Evolutionary conservation across 2,888 invertebrate species (phyloP).

Genomic region (Lithophane socia): DNA sequence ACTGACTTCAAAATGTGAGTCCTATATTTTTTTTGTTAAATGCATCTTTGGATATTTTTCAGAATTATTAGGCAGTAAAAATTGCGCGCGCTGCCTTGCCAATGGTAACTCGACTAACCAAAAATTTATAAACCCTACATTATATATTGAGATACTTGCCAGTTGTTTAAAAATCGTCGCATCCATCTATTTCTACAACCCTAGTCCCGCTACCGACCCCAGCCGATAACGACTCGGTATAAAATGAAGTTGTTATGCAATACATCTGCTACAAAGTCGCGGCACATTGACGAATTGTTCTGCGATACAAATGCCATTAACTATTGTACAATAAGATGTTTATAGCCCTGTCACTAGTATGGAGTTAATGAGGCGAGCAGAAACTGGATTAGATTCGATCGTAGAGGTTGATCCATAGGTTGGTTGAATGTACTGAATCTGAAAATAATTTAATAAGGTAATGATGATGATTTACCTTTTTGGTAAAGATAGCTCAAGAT

Average conservation of each 20-base stretch:
- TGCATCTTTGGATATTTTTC: too few species aligned
- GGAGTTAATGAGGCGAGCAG: constrained; percentile 75
- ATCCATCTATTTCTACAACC: constrained; percentile 69
- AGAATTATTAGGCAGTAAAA: too few species aligned
- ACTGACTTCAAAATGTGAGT: too few species aligned
- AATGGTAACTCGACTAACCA: too few species aligned
- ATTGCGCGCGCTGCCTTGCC: too few species aligned
- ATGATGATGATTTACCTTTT: too few species aligned
- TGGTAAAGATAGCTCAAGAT: too few species aligned
- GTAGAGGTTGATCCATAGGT: constrained; percentile 23
- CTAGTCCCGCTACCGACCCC: constrained; percentile 69
- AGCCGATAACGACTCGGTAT: constrained; percentile 83
- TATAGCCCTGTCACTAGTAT: constrained; percentile 74
- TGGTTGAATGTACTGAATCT: too few species aligned
- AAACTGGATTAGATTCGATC: constrained; percentile 69
- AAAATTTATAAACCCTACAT: too few species aligned
- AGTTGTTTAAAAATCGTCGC: constrained; percentile 17
- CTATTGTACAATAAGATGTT: constrained; percentile 82
- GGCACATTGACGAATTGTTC: constrained; percentile 86
- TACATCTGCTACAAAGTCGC: constrained; percentile 87
- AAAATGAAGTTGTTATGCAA: constrained; percentile 88
- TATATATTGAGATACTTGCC: too few species aligned
- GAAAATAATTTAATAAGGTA: too few species aligned
- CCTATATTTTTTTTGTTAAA: too few species aligned
- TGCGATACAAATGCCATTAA: constrained; percentile 78